Base-by-base conservation (phyloP, 2,888 invertebrate species). In the Molanna angustata region DNA sequence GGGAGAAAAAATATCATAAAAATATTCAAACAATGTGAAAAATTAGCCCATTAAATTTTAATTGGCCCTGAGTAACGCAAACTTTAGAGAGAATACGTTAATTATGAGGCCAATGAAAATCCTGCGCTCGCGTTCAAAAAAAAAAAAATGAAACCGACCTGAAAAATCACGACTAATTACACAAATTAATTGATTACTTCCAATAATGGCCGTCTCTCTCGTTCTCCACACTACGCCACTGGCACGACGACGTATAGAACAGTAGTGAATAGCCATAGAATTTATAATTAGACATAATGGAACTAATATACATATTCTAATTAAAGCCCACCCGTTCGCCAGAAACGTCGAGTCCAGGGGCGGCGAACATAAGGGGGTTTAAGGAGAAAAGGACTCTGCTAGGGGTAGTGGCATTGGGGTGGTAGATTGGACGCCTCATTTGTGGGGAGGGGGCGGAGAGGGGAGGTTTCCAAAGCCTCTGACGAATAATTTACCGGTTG, bases 301-400 rank as follows among this genome's bases (percentile, higher is more conserved):
- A 57, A 56, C 60, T 60, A 60, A 60, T 60, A 60, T 60, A 60
- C 60, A 60, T 60, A 60, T 58, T 60, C 60, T 60, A 58, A 60
- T 60, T 60, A 60, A 60, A 58, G 56, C 57, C 52, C 58, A 51
- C 55, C 55, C 58, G 55, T 44, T 74, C 75, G 72, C 72, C 72
- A 53, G 44, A 50, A 44, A 27, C 45, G 51, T 44, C 37, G 39
- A 40, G 27, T 52, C 52, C 46, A 31, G 31, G 69, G 68, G 72
- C 71, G 73, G 71, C 70, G 66, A 66, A 65, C 54, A 66, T 60
- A 62, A 63, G 72, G 72, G 68, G 71, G 62, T 57, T 65, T n/a
- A 19, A 9, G 65, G 67, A 70, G 70, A 20, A 7, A 31, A 27
- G 42, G 17, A 21, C 73, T 73, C 73, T 73, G 76, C 74, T 51